These are phyloP conservation scores for Hoplostethus atlanticus DNA, from an alignment of 2,797 vertebrate genomes.

Conservation along the genomic window DNA sequence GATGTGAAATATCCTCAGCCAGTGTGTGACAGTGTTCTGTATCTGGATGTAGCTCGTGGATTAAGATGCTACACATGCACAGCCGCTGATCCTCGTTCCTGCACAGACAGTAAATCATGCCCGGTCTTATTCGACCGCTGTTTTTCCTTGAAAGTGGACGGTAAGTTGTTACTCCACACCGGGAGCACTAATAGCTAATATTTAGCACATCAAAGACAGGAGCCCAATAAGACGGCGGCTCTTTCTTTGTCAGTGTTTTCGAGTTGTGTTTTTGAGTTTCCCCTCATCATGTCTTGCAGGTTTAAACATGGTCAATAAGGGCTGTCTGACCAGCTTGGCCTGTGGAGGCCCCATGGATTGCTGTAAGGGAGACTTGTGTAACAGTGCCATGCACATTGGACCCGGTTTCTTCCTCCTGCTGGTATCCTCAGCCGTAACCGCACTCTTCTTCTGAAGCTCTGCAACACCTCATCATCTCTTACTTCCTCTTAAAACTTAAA, in stretches of 20 bases:
- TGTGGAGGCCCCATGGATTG: slow-evolving; percentile 1
- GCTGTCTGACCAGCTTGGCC: slow-evolving; percentile 16
- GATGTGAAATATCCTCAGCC: too few species aligned
- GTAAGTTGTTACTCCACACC: slow-evolving; percentile 29
- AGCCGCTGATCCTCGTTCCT: slow-evolving; percentile 35
- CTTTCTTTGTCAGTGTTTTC: too few species aligned
- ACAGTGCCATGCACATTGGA: slow-evolving; percentile 27
- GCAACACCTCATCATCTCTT: neutral
- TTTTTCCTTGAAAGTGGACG: slow-evolving; percentile 23
- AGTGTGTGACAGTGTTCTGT: slow-evolving; percentile 7
- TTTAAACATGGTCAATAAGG: slow-evolving; percentile 48
- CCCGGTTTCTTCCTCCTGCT: slow-evolving; percentile 46
- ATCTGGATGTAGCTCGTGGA: slow-evolving; percentile 57
- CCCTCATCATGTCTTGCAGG: slow-evolving; percentile 37
- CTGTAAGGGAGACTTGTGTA: slow-evolving; percentile 65
- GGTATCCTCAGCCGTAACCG: slow-evolving; percentile 29
- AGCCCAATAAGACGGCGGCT: too few species aligned
- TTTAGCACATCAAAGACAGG: neutral
- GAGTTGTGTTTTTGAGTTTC: rapidly evolving
- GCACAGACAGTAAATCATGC: slow-evolving; percentile 57
- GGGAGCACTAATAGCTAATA: neutral
- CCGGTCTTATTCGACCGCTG: slow-evolving; percentile 45
- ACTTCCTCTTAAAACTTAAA: too few species aligned
- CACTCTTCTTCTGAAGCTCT: slow-evolving; percentile 40
- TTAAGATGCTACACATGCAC: slow-evolving; percentile 70